Evolutionary conservation across 2,797 vertebrate species (phyloP).

Genomic region (Coracias cyanogaster): DNA sequence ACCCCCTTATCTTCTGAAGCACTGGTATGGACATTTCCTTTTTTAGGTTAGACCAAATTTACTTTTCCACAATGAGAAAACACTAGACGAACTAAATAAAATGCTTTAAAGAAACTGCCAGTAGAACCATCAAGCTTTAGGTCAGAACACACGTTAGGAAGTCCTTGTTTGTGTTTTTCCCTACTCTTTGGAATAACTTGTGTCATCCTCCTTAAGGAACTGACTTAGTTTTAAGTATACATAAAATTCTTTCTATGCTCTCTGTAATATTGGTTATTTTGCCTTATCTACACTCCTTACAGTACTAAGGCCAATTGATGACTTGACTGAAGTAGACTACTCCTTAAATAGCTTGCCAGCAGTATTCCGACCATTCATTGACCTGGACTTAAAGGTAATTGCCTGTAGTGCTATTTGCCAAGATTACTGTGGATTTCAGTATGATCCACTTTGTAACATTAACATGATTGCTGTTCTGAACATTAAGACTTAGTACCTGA

Average conservation of each 20-base stretch:
- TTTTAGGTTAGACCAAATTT: background rate
- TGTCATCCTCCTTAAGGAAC: background rate
- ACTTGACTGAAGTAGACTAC: slow-evolving; percentile 73
- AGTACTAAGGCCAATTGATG: slow-evolving; percentile 71
- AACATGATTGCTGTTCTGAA: background rate
- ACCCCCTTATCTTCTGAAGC: background rate
- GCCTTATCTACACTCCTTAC: slow-evolving; percentile 29
- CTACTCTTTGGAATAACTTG: background rate
- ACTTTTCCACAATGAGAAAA: background rate
- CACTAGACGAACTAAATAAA: background rate
- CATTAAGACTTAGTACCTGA: background rate
- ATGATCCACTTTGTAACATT: background rate
- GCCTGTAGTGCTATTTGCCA: background rate
- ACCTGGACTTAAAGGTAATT: slow-evolving; percentile 78
- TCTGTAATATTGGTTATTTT: slow-evolving; percentile 9
- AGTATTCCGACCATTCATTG: slow-evolving; percentile 57
- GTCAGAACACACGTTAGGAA: background rate
- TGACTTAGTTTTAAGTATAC: background rate
- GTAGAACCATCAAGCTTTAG: background rate
- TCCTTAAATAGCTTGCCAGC: slow-evolving; percentile 69
- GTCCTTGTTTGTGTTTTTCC: background rate
- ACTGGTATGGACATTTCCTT: background rate
- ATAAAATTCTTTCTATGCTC: background rate
- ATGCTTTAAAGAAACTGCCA: background rate
- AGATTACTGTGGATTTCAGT: background rate